Base-by-base conservation (phyloP, 2,888 invertebrate species). In the Limnephilus lunatus region DNA sequence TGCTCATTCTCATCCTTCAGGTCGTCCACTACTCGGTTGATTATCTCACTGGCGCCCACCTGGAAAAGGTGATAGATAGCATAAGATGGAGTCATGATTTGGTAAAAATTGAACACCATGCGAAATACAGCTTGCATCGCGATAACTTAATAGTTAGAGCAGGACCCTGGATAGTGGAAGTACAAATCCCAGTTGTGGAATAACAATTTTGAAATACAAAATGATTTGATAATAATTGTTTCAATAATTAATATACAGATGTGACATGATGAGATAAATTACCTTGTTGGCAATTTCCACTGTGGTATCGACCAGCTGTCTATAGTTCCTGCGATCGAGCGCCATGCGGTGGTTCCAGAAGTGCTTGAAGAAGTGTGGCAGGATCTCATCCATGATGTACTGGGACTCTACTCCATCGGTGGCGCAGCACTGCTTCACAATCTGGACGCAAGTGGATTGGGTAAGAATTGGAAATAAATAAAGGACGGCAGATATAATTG, bases 261-360 rank as follows among this genome's bases (percentile, higher is more conserved):
- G 44, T 53, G 19, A 19, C 19, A 68, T 19, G 5, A 68, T 68
- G 19, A 68, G 19, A 25, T 31, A 32, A 30, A 4, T 94, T 93
- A 96, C 96, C 96, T 99, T 99, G 95, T 99, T 99, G 12, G 99
- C 99, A 93, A 99, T 99, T 96, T 99, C 99, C 1, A 99, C 99
- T 0, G 99, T 99, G 0, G 99, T 99, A 95, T 99, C 99, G 0
- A 99, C 99, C 91, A 99, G 96, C 96, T 99, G 99, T 94, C 99
- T 97, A 95, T 99, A 99, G 95, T 99, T 99, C 93, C 99, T 97
- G 90, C 99, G 97, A 95, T 99, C 99, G 93, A 99, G 96, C 2
- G 99, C 99, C 99, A 99, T 99, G 94, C 99, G 97, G 95, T 99
- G 99, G 95, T 99, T 99, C 99, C 99, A 99, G 96, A 99, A 99